These are phyloP conservation scores for Calypte anna DNA, from an alignment of 2,113 vertebrate species.

Conservation along the genomic window DNA sequence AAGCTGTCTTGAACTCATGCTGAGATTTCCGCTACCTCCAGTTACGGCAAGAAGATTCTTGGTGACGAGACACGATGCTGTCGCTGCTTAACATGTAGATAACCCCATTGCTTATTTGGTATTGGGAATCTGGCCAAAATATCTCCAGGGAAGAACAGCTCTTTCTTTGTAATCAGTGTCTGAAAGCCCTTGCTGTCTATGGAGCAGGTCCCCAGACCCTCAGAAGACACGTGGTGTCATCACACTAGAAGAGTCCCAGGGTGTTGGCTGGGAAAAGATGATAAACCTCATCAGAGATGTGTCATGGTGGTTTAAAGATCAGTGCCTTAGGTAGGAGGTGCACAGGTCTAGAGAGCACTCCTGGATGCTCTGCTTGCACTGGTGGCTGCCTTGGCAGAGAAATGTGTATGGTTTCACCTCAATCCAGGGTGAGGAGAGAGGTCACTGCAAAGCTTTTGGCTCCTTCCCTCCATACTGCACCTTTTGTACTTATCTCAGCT, in stretches of 20 bases:
- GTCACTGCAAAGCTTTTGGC: neutral
- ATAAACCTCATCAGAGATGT: neutral
- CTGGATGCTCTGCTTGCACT: accelerated
- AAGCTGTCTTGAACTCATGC: neutral
- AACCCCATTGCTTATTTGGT: neutral
- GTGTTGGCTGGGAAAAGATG: neutral
- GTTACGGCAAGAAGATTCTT: neutral
- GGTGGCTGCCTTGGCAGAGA: neutral
- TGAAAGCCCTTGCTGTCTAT: neutral
- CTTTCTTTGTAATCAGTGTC: neutral
- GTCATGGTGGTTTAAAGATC: neutral
- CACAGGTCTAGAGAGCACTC: neutral
- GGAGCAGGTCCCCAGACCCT: neutral
- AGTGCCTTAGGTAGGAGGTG: neutral
- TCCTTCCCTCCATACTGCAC: neutral
- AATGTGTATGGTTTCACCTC: neutral
- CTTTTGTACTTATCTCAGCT: neutral
- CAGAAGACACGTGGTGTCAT: neutral
- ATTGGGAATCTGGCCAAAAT: neutral
- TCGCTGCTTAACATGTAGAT: neutral
- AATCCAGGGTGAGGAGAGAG: neutral
- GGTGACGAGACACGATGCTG: neutral
- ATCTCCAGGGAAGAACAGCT: neutral
- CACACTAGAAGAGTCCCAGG: neutral
- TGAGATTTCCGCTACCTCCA: neutral